Percentiles rank a stretch among this genome's conserved stretches.
These are phyloP conservation scores for Pararge aegeria DNA, from an alignment of 1,140 invertebrate genomes.

Conservation along the genomic window DNA sequence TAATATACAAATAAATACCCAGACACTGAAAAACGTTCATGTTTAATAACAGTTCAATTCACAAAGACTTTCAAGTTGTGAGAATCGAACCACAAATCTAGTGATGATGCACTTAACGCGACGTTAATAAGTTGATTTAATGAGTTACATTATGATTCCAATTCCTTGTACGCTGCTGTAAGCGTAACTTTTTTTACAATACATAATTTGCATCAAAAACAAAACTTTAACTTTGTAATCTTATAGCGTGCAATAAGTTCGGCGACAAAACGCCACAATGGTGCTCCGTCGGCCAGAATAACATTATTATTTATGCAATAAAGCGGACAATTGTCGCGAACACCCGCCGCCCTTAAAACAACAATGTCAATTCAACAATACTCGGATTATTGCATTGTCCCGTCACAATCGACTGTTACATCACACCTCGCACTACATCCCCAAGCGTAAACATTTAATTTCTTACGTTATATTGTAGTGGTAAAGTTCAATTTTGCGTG, in stretches of 20 bases:
- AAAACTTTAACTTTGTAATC: constrained; percentile 40
- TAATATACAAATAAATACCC: no score
- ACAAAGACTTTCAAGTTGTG: no score
- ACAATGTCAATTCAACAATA: constrained; percentile 77
- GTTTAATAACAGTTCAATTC: no score
- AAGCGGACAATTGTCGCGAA: constrained; percentile 71
- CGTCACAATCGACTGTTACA: constrained; percentile 60
- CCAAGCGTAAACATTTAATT: constrained; percentile 15
- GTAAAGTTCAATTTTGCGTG: constrained; percentile 43
- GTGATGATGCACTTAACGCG: no score
- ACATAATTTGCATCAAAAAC: neutral
- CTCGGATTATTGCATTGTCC: constrained; percentile 76
- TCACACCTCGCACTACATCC: constrained; percentile 49
- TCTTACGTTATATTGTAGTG: constrained; percentile 14
- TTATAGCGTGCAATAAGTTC: constrained; percentile 49
- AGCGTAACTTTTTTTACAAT: neutral
- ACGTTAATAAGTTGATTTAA: no score
- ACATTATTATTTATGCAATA: constrained; percentile 79
- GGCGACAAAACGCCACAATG: constrained; percentile 62
- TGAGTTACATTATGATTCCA: no score
- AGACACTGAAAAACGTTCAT: no score
- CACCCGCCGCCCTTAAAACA: constrained; percentile 75
- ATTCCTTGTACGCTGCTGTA: no score
- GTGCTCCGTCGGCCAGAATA: constrained; percentile 62
- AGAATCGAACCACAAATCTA: no score